Base-by-base conservation (phyloP, 2,113 vertebrate species). In the Donacobius atricapilla region DNA sequence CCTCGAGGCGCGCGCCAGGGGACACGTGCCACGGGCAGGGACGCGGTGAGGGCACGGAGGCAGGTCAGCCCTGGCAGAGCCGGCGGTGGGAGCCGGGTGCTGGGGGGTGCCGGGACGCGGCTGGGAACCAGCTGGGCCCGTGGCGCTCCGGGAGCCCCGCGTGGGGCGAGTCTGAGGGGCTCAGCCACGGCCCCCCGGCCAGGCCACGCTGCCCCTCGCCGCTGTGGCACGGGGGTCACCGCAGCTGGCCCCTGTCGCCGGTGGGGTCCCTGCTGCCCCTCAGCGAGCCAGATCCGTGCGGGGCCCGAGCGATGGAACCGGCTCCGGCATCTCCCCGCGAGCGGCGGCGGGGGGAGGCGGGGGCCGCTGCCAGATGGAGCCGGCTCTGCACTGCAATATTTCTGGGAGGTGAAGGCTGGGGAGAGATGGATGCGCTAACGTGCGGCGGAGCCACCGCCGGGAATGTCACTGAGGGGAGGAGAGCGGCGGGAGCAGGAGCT, bases 311-410 rank as follows among this genome's bases (percentile, higher is more conserved):
- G 3, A 48, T 42, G 91, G 56, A 69, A 50, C 63, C 35, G 13
- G 50, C 56, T 70, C 37, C 39, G 17, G 61, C 83, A 13, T 75
- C 53, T 80, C 87, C 89, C 87, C 11, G 78, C 18, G 42, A 39
- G 85, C 35, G 68, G 90, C 0, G 54, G 82, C 35, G 78, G 89
- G 93, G 95, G 94, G 77, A 45, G 87, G 95, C 69, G 91, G 94
- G 94, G 94, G 95, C 92, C 54, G 75, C 2, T 91, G 92, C 95
- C 97, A 97, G 97, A 96, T 97, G 97, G 97, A 97, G 86, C 92
- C 63, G 58, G 91, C 95, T 94, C 93, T 6, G 68, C 17, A 17
- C 94, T 81, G 96, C 94, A 91, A 96, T 96, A 94, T 96, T 97
- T 96, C 97, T 96, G 95, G 92, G 94, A 96, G 91, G 96, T 91